Base-by-base conservation (phyloP, 2,888 invertebrate genomes). In the Polydrusus pterygomalis region DNA sequence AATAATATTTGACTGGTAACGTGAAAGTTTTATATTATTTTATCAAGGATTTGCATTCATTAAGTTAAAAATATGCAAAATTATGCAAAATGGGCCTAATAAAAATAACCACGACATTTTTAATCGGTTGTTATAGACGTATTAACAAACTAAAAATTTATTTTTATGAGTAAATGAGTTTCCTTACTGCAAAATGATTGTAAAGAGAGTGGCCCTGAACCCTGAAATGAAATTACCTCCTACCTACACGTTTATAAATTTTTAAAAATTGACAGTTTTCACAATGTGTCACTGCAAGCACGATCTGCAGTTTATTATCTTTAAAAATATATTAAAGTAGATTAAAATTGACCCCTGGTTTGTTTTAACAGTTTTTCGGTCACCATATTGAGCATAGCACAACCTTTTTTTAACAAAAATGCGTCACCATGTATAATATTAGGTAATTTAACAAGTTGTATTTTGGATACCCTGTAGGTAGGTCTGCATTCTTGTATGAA, bases 31-130 rank as follows among this genome's bases (percentile, higher is more conserved):
- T 38, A 5, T 60, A 9, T 54, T 51, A 10, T 56, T 60, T 60
- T 60, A 60, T 60, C 18, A 60, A 10, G 11, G 17, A 40, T 60
- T 60, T 18, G 45, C 20, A 58, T 69, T 69, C 18, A 69, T 69
- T 25, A 38, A 45, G 45, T n/a, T 58, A 69, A 72, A 62, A 56
- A 58, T 54, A 65, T 65, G 54, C 34, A 72, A 72, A 72, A 65
- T 45, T 56, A 72, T 68, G 68, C 68, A 18, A 51, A 54, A 49
- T 47, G 49, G 20, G 18, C 18, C n/a, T 40, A 38, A 40, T 68
- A 18, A 54, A 40, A 40, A 49, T 18, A 60, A 60, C 58, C 17
- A 40, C 54, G 43, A 7, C 20, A 54, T 68, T 56, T 68, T 54
- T 43, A 51, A 51, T 51, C 18, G 18, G 54, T 20, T 68, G 15